Percentiles rank a stretch among this genome's conserved stretches.
Conservation (phyloP, 2,888 invertebrate species). For the Molorchus minor region DNA sequence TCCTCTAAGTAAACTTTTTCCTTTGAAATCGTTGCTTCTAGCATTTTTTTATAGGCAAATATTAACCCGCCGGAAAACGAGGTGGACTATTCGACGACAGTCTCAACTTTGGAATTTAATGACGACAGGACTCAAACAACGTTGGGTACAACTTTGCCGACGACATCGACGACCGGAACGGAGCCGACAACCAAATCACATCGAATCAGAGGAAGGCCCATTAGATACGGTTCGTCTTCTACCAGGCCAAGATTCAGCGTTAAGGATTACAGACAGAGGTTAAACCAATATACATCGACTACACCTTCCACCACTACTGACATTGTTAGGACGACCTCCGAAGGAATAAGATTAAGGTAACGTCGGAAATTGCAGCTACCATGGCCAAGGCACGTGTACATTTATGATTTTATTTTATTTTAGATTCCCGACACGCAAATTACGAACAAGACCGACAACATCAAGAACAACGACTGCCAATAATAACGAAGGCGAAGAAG, state of each 20-base stretch:
- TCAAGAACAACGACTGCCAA: slow-evolving; percentile 54
- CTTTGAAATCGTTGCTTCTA: no score
- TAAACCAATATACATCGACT: slow-evolving; percentile 67
- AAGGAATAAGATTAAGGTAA: slow-evolving; percentile 35
- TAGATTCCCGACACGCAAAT: slow-evolving; percentile 60
- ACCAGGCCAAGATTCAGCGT: slow-evolving; percentile 79
- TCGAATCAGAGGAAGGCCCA: slow-evolving; percentile 58
- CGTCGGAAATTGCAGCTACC: no score
- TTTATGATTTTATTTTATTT: background rate
- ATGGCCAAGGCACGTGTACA: no score
- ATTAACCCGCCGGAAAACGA: slow-evolving; percentile 56
- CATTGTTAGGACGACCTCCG: slow-evolving; percentile 32
- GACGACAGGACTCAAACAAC: slow-evolving; percentile 37
- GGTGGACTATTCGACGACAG: slow-evolving; percentile 51
- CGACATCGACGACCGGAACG: slow-evolving; percentile 58
- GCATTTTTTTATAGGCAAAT: slow-evolving; percentile 32
- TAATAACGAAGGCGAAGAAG: slow-evolving; percentile 56
- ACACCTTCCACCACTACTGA: slow-evolving; percentile 51
- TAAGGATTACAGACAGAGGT: slow-evolving; percentile 76
- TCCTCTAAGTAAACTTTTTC: background rate
- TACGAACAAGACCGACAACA: slow-evolving; percentile 57
- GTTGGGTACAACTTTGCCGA: slow-evolving; percentile 46
- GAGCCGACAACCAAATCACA: slow-evolving; percentile 52
- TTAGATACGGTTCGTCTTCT: slow-evolving; percentile 66
- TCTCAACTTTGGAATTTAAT: slow-evolving; percentile 20